These are phyloP conservation scores for Candoia aspera DNA, from an alignment of 2,113 vertebrate genomes.

Conservation along the genomic window DNA sequence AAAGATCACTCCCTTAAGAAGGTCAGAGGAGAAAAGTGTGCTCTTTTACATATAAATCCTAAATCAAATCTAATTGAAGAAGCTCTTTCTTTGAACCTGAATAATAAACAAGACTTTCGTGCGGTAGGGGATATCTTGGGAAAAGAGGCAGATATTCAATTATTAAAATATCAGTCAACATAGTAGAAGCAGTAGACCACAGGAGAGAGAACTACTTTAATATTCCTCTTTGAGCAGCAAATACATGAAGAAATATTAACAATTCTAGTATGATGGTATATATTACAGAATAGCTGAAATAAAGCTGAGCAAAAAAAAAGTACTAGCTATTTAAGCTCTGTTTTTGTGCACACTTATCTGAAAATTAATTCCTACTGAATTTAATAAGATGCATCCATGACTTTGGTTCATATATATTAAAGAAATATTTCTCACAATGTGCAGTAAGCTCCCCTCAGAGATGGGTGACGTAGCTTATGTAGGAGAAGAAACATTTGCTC, in stretches of 20 bases:
- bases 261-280: neutral
- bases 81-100: slow-evolving; percentile 2
- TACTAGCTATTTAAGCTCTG: neutral
- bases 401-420: neutral
- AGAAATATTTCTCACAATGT: neutral
- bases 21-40: slow-evolving; percentile 10
- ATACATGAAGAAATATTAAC: slow-evolving; percentile 10
- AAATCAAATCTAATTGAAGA: slow-evolving; percentile 6
- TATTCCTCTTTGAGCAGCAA: slow-evolving; percentile 18
- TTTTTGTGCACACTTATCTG: neutral
- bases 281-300: neutral
- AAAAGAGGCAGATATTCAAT: slow-evolving; percentile 8
- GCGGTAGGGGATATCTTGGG: neutral
- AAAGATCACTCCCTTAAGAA: slow-evolving; percentile 5
- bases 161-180: slow-evolving; percentile 17
- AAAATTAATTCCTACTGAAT: neutral
- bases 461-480: neutral
- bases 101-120: slow-evolving; percentile 15
- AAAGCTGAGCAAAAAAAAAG: accelerated
- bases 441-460: neutral
- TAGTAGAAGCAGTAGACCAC: neutral
- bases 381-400: neutral
- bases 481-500: neutral
- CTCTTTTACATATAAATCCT: slow-evolving; percentile 5
- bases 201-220: slow-evolving; percentile 27